Conservation (phyloP, 2,113 vertebrate species). For the Nansenia antarctica region DNA sequence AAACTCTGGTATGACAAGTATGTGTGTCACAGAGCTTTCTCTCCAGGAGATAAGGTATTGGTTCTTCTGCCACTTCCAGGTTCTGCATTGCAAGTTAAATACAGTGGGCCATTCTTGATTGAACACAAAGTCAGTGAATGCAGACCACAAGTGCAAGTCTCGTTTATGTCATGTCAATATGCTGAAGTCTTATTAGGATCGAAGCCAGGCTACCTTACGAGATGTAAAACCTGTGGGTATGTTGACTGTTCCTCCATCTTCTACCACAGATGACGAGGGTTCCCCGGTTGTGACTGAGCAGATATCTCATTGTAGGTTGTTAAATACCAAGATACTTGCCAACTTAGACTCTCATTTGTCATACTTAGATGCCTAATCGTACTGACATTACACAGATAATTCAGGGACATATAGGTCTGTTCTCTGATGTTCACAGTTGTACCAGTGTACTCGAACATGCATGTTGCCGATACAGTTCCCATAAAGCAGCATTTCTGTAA, state of each 20-base stretch:
- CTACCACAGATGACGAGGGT: not conserved
- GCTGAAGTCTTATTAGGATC: too few relatives aligned
- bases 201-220: too few relatives aligned
- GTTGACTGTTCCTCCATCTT: not conserved
- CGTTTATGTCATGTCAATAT: too few relatives aligned
- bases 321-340: not conserved
- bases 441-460: slow-evolving; percentile 11
- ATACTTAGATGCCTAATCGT: not conserved
- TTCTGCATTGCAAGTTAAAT: too few relatives aligned
- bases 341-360: not conserved
- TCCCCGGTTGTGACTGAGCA: not conserved
- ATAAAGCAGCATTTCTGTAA: slow-evolving; percentile 19
- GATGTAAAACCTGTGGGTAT: too few relatives aligned
- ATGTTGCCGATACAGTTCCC: not conserved
- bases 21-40: too few relatives aligned
- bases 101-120: too few relatives aligned
- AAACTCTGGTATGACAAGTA: too few relatives aligned
- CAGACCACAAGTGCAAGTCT: too few relatives aligned
- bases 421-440: slow-evolving; percentile 5
- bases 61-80: too few relatives aligned
- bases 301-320: not conserved
- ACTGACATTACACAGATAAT: not conserved
- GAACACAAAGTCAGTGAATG: too few relatives aligned
- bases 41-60: too few relatives aligned
- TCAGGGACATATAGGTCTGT: not conserved